A percentile compares a stretch with the other conserved stretches of the same genome.
Evolutionary conservation across 2,888 invertebrate genomes (phyloP).

Genomic region (Beris morrisii): DNA sequence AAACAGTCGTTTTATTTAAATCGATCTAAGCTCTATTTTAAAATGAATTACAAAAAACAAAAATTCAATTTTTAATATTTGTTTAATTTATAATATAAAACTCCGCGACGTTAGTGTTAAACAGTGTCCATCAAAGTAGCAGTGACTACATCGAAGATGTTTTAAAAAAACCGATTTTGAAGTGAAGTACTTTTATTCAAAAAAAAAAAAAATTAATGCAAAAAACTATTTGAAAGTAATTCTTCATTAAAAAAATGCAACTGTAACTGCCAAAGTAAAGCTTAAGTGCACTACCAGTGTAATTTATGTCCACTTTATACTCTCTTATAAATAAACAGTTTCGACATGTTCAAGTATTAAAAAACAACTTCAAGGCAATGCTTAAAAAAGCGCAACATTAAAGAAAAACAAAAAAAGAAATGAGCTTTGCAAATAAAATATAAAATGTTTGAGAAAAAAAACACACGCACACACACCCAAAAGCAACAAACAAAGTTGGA

Average conservation of each 20-base stretch:
- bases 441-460: too few relatives aligned
- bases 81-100: neutral
- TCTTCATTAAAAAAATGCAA: too few relatives aligned
- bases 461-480: too few relatives aligned
- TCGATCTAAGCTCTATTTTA: too few relatives aligned
- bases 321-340: conserved; percentile 9
- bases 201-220: too few relatives aligned
- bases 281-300: conserved; percentile 9
- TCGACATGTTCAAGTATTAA: conserved; percentile 1
- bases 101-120: neutral
- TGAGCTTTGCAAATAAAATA: too few relatives aligned
- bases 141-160: neutral
- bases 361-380: too few relatives aligned
- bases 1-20: conserved; percentile 6
- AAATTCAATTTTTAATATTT: neutral
- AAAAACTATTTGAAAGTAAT: too few relatives aligned
- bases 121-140: neutral
- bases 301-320: conserved; percentile 14
- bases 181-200: neutral
- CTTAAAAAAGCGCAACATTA: too few relatives aligned
- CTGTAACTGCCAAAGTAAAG: too few relatives aligned
- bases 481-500: too few relatives aligned
- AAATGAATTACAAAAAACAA: neutral
- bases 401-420: too few relatives aligned
- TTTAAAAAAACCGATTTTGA: neutral